These are phyloP conservation scores for Pandemis corylana DNA, from an alignment of 2,888 invertebrate species.

Conservation along the genomic window DNA sequence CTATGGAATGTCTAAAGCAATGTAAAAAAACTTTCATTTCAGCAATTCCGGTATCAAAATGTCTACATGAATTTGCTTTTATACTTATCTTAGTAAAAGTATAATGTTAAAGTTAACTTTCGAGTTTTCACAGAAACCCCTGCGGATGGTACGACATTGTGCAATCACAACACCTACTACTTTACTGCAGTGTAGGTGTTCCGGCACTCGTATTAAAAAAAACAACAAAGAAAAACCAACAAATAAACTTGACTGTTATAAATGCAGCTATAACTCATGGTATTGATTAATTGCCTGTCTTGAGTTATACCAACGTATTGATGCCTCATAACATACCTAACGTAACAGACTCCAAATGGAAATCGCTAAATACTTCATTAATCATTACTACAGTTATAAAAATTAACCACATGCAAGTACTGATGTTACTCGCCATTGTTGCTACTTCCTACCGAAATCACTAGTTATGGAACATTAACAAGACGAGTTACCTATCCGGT, in stretches of 20 bases:
- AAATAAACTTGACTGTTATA: constrained; percentile 1
- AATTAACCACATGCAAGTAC: constrained; percentile 1
- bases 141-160: background rate
- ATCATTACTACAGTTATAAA: constrained; percentile 12
- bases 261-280: background rate
- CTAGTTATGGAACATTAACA: background rate
- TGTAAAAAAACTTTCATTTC: background rate
- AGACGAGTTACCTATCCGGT: too few relatives aligned
- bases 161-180: background rate
- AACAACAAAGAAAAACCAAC: background rate
- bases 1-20: background rate
- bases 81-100: background rate
- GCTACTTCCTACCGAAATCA: background rate
- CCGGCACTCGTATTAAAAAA: background rate
- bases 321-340: constrained; percentile 15
- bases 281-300: constrained; percentile 13
- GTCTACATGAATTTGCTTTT: background rate
- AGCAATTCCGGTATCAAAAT: background rate
- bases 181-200: too few relatives aligned
- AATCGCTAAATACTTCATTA: constrained; percentile 22
- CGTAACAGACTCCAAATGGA: constrained; percentile 19
- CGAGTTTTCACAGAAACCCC: background rate
- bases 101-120: background rate
- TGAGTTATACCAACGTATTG: constrained; percentile 12
- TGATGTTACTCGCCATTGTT: background rate